Percentiles rank a stretch among this genome's conserved stretches.
These are phyloP conservation scores for Axinella damicornis DNA, from an alignment of 37 sponge, comb jelly and placozoan genomes.

Conservation along the genomic window DNA sequence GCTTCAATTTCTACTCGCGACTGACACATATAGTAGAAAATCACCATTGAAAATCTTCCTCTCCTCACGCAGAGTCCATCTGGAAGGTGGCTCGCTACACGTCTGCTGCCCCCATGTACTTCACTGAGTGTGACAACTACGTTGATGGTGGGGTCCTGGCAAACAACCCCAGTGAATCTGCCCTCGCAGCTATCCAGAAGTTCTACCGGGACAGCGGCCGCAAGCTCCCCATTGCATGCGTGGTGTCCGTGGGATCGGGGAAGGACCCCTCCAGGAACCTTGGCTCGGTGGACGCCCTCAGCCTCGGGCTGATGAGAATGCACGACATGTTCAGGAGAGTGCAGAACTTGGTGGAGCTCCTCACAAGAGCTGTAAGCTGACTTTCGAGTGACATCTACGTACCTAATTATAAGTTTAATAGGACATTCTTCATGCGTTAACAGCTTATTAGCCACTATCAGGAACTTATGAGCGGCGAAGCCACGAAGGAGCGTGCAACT, in stretches of 20 bases:
- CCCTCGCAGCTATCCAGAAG: constrained; percentile 39
- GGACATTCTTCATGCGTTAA: too few relatives aligned
- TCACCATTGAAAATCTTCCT: too few relatives aligned
- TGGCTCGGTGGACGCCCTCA: neutral
- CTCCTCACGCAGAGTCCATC: constrained; percentile 23
- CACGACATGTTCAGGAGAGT: neutral
- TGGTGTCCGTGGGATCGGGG: constrained; percentile 61
- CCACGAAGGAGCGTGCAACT: too few relatives aligned
- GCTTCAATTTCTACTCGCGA: too few relatives aligned
- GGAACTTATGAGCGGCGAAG: too few relatives aligned
- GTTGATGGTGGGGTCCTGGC: constrained; percentile 76
- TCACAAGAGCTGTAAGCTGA: neutral
- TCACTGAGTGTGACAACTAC: constrained; percentile 57
- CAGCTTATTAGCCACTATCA: too few relatives aligned
- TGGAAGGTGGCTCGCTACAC: constrained; percentile 79
- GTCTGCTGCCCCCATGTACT: constrained; percentile 68
- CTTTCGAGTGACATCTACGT: neutral
- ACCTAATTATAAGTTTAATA: neutral
- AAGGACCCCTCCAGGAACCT: constrained; percentile 17
- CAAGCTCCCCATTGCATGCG: neutral
- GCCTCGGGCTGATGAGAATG: constrained; percentile 4
- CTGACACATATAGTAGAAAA: too few relatives aligned
- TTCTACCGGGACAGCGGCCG: neutral
- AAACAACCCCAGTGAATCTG: constrained; percentile 67
- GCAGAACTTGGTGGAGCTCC: neutral